Conservation (phyloP, 37 sponge, comb jelly and placozoan genomes). For the Tethya wilhelma region DNA sequence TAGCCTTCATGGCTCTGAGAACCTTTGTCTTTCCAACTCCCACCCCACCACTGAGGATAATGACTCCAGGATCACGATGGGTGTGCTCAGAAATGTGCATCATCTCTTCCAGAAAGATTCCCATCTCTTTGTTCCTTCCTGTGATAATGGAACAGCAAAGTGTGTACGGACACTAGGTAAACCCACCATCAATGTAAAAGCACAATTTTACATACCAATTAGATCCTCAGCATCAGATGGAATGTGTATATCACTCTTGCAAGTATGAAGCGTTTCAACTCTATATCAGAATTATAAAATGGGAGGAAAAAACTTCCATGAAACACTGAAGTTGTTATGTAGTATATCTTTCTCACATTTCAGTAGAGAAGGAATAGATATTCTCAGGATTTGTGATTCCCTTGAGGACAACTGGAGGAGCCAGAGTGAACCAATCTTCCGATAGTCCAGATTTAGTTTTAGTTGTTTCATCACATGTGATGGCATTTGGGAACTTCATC, state of each 20-base stretch:
- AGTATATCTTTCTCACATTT: conserved; percentile 18
- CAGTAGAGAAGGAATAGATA: conserved; percentile 57
- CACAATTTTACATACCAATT: conserved; percentile 19
- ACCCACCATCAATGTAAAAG: too few species aligned
- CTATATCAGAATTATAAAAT: neutral
- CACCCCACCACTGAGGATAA: conserved; percentile 63
- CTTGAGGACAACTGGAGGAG: conserved; percentile 74
- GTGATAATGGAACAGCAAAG: too few species aligned
- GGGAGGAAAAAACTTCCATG: neutral
- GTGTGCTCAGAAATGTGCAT: conserved; percentile 42
- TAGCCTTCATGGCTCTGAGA: conserved; percentile 78
- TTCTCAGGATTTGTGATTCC: conserved; percentile 79
- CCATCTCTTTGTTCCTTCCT: conserved; percentile 76
- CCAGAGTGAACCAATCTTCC: conserved; percentile 50
- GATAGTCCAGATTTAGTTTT: conserved; percentile 69
- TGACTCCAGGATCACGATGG: conserved; percentile 43
- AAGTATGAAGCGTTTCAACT: neutral
- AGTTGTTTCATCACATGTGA: conserved; percentile 90
- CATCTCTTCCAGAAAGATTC: conserved; percentile 51
- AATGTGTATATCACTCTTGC: conserved; percentile 13
- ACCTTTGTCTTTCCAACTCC: conserved; percentile 89
- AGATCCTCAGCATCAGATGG: conserved; percentile 41
- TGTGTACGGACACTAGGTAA: too few species aligned
- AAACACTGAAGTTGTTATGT: neutral
- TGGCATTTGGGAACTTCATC: conserved; percentile 81